phyloP scores from a whole-genome alignment of 2,797 vertebrate genomes.

The Lophura swinhoii region DNA sequence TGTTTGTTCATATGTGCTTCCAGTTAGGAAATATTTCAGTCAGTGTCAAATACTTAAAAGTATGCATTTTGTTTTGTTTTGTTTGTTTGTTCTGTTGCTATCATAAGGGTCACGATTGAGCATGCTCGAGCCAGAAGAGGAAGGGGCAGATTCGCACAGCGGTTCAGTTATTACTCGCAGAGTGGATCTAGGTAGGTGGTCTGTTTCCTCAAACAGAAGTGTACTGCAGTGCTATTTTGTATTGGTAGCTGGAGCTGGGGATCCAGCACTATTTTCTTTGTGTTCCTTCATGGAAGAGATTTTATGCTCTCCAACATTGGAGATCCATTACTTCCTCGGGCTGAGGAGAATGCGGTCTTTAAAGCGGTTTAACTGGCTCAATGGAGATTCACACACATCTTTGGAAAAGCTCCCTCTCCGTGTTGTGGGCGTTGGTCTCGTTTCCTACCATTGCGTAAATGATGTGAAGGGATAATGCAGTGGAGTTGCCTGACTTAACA shows the following conservation, averaged over 20 bases:
- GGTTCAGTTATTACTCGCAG: constrained; percentile 88
- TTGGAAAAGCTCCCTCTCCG: neutral
- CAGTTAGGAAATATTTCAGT: neutral
- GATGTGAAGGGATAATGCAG: neutral
- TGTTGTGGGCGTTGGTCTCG: neutral
- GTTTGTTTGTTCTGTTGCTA: neutral
- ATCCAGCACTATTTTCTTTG: neutral
- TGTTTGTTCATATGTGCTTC: neutral
- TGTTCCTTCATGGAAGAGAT: neutral
- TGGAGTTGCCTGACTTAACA: neutral
- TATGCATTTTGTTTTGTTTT: neutral
- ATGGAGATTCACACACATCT: neutral
- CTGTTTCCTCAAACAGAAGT: neutral
- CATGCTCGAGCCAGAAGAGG: constrained; percentile 91
- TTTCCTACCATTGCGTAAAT: neutral
- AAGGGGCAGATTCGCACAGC: constrained; percentile 85
- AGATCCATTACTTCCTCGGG: neutral
- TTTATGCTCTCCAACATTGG: neutral
- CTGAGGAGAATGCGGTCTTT: neutral
- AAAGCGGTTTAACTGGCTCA: neutral
- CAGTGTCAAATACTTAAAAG: neutral
- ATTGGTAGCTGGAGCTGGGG: neutral
- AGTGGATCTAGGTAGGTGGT: constrained; percentile 86
- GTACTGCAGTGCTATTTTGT: neutral
- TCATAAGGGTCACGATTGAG: constrained; percentile 89